These are phyloP conservation scores for Neelides folsomi DNA, from an alignment of 2,888 invertebrate species.

Conservation along the genomic window DNA sequence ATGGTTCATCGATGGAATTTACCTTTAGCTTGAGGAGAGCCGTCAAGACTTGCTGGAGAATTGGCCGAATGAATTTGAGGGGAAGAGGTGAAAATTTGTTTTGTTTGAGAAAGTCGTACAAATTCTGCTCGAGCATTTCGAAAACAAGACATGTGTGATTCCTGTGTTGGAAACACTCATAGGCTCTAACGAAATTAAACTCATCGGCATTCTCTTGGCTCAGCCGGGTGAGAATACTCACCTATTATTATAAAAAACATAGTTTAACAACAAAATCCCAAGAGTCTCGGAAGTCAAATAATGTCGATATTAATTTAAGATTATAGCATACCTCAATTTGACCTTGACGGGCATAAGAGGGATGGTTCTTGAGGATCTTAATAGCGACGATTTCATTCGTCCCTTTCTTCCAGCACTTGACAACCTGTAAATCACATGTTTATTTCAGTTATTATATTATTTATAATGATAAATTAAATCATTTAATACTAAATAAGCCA, in stretches of 20 bases:
- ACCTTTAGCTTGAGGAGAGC: slow-evolving; percentile 73
- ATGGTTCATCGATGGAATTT: slow-evolving; percentile 16
- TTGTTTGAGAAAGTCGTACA: slow-evolving; percentile 99
- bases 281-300: background rate
- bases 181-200: slow-evolving; percentile 99
- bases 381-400: slow-evolving; percentile 99
- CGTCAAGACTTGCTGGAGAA: slow-evolving; percentile 90
- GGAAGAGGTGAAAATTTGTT: slow-evolving; percentile 99
- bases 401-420: slow-evolving; percentile 99
- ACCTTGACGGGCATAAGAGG: slow-evolving; percentile 98
- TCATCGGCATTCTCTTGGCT: slow-evolving; percentile 97
- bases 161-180: slow-evolving; percentile 99
- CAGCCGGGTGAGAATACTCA: slow-evolving; percentile 77
- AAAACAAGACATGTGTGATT: slow-evolving; percentile 99
- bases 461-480: no score
- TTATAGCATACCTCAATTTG: slow-evolving; percentile 83
- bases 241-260: slow-evolving; percentile 39
- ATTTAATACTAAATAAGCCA: background rate
- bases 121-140: slow-evolving; percentile 99
- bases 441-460: background rate
- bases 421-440: slow-evolving; percentile 53
- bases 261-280: background rate
- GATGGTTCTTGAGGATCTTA: slow-evolving; percentile 99
- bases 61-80: slow-evolving; percentile 94
- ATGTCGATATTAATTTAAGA: background rate